phyloP scores from a whole-genome alignment of 2,113 vertebrate genomes.

The Bettongia penicillata region DNA sequence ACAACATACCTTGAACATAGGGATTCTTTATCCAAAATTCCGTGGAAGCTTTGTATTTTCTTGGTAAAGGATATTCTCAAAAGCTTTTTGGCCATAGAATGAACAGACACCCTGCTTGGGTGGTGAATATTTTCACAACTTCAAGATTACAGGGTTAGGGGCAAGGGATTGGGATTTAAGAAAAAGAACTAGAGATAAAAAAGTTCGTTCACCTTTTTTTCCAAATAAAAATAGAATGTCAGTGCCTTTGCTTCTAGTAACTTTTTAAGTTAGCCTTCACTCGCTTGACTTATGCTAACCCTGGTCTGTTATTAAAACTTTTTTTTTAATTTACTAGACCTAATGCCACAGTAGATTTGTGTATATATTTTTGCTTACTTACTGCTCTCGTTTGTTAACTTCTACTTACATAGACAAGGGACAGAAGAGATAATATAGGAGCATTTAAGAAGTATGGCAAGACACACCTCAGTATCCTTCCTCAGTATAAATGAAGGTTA shows the following conservation, averaged over 20 bases:
- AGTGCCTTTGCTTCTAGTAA: neutral
- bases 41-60: neutral
- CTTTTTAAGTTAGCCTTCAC: neutral
- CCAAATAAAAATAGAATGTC: neutral
- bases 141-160: neutral
- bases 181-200: slow-evolving; percentile 16
- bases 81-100: neutral
- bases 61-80: slow-evolving; percentile 19
- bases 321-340: neutral
- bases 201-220: neutral
- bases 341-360: neutral
- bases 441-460: neutral
- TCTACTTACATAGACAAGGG: neutral
- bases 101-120: neutral
- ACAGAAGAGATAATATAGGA: neutral
- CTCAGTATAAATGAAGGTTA: neutral
- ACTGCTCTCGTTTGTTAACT: neutral
- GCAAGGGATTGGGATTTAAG: slow-evolving; percentile 18
- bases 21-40: slow-evolving; percentile 23
- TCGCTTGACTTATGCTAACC: neutral
- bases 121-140: slow-evolving; percentile 3
- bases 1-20: slow-evolving; percentile 9
- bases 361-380: neutral
- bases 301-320: neutral
- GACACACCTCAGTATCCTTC: neutral